Evolutionary conservation across 2,888 invertebrate species (phyloP).

Genomic region (Dicyrtoma fusca): DNA sequence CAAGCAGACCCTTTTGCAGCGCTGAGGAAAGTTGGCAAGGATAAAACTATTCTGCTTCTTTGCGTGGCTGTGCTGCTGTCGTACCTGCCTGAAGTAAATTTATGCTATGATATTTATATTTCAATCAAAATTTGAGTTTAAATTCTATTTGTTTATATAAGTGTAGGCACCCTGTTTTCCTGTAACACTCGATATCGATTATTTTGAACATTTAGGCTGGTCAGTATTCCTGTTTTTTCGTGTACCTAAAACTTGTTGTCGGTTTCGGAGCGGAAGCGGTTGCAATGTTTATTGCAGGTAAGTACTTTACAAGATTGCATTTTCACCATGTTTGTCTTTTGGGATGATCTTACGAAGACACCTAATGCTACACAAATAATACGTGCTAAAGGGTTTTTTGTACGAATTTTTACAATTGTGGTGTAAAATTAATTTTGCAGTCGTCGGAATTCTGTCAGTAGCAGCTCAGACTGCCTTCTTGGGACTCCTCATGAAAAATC

Average conservation of each 20-base stretch:
- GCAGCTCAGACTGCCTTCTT: constrained; percentile 83
- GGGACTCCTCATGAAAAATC: constrained; percentile 78
- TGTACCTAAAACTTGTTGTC: constrained; percentile 95
- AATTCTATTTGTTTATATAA: constrained; percentile 16
- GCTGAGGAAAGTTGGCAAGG: constrained; percentile 88
- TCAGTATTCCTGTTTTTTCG: constrained; percentile 99
- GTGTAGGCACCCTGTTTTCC: background rate
- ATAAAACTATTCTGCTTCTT: constrained; percentile 93
- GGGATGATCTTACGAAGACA: background rate
- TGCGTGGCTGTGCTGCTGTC: constrained; percentile 97
- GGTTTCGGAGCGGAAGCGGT: constrained; percentile 94
- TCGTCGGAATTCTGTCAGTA: constrained; percentile 69
- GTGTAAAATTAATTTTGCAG: background rate
- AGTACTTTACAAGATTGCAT: too few relatives aligned
- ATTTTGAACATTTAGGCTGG: constrained; percentile 68
- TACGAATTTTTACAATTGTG: background rate
- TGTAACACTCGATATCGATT: background rate
- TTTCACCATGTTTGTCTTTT: background rate
- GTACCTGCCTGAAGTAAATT: constrained; percentile 83
- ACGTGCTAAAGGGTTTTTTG: background rate
- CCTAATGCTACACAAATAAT: background rate
- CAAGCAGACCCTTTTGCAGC: constrained; percentile 95
- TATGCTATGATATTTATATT: constrained; percentile 50
- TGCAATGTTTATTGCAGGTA: constrained; percentile 89
- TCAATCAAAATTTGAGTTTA: background rate